Evolutionary conservation across 2,888 invertebrate species (phyloP).

Genomic region (Muschampia plurimacula): DNA sequence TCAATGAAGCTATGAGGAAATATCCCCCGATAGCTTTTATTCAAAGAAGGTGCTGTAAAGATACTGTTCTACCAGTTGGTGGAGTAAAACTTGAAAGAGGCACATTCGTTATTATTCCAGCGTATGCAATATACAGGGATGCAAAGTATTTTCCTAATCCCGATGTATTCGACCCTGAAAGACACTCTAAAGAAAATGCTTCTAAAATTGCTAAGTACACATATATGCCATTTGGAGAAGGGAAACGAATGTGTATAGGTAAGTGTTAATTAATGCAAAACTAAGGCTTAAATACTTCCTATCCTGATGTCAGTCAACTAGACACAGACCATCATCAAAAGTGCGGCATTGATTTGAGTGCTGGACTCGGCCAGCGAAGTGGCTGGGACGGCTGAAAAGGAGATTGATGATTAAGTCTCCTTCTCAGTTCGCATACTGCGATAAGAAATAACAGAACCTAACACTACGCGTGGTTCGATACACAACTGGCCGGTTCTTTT

Average conservation of each 20-base stretch:
- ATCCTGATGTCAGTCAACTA: too few species aligned
- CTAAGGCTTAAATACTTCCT: background rate
- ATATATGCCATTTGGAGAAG: conserved; percentile 81
- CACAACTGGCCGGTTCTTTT: too few species aligned
- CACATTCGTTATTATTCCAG: conserved; percentile 47
- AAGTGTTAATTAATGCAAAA: conserved; percentile 46
- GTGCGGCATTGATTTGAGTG: too few species aligned
- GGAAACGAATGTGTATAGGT: conserved; percentile 81
- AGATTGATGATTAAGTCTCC: too few species aligned
- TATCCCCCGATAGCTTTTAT: conserved; percentile 69
- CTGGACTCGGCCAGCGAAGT: too few species aligned
- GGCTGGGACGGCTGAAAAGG: too few species aligned
- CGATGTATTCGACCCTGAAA: conserved; percentile 53
- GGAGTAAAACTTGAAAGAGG: conserved; percentile 54
- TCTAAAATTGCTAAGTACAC: conserved; percentile 59
- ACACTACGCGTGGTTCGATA: too few species aligned
- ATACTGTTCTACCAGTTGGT: conserved; percentile 58
- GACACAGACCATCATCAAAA: too few species aligned
- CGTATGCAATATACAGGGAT: conserved; percentile 56
- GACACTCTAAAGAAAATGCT: conserved; percentile 50
- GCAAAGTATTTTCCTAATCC: conserved; percentile 60
- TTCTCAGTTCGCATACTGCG: too few species aligned
- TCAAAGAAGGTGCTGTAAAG: conserved; percentile 58
- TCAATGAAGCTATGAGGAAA: conserved; percentile 73
- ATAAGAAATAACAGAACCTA: too few species aligned